Conservation (phyloP, 2,113 vertebrate species). For the Carettochelys insculpta region DNA sequence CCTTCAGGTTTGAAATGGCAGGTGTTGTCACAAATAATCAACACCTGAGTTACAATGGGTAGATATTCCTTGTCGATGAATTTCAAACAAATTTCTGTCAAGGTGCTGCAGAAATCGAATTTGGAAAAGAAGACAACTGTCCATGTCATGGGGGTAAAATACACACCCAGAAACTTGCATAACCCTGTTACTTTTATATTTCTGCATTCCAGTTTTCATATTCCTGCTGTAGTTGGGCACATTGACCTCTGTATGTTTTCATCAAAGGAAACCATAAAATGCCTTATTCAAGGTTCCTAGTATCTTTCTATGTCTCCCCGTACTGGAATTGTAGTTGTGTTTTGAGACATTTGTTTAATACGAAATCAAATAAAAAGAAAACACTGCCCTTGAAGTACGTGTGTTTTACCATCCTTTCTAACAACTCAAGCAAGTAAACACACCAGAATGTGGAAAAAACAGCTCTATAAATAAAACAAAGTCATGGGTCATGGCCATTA, state of each 20-base stretch:
- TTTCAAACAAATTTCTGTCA: not conserved
- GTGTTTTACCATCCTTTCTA: too few relatives aligned
- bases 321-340: not conserved
- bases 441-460: too few relatives aligned
- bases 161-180: not conserved
- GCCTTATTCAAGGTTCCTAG: not conserved
- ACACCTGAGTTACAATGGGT: not conserved
- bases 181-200: accelerated
- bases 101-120: not conserved
- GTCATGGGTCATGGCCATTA: too few relatives aligned
- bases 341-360: too few relatives aligned
- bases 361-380: too few relatives aligned
- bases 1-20: accelerated
- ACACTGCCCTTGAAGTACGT: too few relatives aligned
- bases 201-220: not conserved
- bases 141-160: not conserved
- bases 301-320: accelerated
- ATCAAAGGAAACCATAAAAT: not conserved
- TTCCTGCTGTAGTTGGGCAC: accelerated
- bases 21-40: not conserved
- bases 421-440: too few relatives aligned
- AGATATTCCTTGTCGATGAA: not conserved
- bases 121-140: not conserved
- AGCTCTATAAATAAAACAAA: too few relatives aligned
- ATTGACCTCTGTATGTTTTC: accelerated